Evolutionary conservation across 2,113 vertebrate genomes (phyloP).

Genomic region (Lutjanus erythropterus): DNA sequence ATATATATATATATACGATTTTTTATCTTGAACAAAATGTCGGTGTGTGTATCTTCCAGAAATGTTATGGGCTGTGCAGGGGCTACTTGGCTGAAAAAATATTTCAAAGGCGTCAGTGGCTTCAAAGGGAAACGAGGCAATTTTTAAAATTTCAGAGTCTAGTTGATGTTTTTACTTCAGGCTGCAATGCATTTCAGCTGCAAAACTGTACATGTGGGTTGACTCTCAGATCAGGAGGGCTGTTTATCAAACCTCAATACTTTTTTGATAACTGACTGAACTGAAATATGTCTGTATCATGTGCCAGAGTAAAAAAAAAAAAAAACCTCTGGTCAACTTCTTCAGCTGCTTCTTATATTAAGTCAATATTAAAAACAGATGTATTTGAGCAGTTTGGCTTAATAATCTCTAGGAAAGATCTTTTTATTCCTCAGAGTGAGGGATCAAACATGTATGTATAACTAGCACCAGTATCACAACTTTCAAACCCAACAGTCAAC

Average conservation of each 20-base stretch:
- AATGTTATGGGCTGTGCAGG: too few relatives aligned
- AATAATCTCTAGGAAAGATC: not conserved
- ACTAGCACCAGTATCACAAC: too few relatives aligned
- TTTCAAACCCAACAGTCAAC: not conserved
- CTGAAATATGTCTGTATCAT: not conserved
- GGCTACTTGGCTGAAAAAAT: too few relatives aligned
- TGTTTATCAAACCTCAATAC: not conserved
- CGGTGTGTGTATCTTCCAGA: too few relatives aligned
- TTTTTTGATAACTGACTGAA: not conserved
- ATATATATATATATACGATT: too few relatives aligned
- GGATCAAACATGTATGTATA: not conserved
- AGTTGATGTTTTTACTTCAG: not conserved
- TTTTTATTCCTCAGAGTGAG: not conserved
- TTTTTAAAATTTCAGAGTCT: not conserved
- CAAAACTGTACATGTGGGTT: not conserved
- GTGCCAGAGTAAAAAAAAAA: too few relatives aligned
- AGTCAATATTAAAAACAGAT: not conserved
- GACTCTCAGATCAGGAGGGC: not conserved
- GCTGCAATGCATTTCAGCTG: not conserved
- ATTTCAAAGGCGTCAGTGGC: too few relatives aligned
- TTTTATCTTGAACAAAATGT: too few relatives aligned
- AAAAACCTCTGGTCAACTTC: too few relatives aligned
- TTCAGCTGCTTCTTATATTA: not conserved
- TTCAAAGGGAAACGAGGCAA: not conserved
- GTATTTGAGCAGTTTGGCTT: not conserved